Conservation (phyloP, 1,140 invertebrate species). For the Drosophila guanche region DNA sequence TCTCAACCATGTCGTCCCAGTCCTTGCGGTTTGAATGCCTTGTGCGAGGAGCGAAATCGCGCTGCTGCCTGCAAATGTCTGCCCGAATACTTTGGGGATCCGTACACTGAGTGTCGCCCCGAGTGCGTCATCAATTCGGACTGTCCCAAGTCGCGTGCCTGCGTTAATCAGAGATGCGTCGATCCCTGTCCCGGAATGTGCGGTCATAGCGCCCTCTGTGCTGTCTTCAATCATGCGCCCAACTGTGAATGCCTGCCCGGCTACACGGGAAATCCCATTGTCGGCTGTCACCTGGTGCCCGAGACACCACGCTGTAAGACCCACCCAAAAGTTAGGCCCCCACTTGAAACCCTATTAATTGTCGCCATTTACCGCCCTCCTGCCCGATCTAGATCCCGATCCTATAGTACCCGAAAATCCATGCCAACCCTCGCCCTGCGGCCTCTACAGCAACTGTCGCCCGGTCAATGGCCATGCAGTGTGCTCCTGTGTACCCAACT, state of each 20-base stretch:
- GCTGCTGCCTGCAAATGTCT: constrained; percentile 89
- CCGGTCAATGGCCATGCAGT: constrained; percentile 87
- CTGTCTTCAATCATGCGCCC: constrained; percentile 92
- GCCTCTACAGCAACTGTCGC: constrained; percentile 89
- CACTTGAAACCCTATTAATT: constrained; percentile 75
- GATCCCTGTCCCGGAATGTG: constrained; percentile 92
- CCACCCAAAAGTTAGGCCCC: constrained; percentile 33
- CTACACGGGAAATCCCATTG: constrained; percentile 90
- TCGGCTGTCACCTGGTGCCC: constrained; percentile 85
- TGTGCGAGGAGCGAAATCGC: constrained; percentile 90
- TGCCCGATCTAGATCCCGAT: constrained; percentile 65
- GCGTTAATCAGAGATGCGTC: constrained; percentile 92
- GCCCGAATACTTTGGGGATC: constrained; percentile 88
- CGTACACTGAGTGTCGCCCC: constrained; percentile 89
- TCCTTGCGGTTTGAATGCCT: constrained; percentile 92
- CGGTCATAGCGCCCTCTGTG: constrained; percentile 92
- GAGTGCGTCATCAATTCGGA: constrained; percentile 92
- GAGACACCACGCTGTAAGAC: constrained; percentile 65
- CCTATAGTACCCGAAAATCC: constrained; percentile 85
- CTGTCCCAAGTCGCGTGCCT: constrained; percentile 89
- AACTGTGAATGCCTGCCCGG: constrained; percentile 90
- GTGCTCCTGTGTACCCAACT: constrained; percentile 88
- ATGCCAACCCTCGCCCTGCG: constrained; percentile 88
- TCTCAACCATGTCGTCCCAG: constrained; percentile 86
- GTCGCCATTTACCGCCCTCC: constrained; percentile 5